Evolutionary conservation across 2,888 invertebrate species (phyloP), one percentile per base, ranked within the genome.

Genomic region (Lathronympha strigana): DNA sequence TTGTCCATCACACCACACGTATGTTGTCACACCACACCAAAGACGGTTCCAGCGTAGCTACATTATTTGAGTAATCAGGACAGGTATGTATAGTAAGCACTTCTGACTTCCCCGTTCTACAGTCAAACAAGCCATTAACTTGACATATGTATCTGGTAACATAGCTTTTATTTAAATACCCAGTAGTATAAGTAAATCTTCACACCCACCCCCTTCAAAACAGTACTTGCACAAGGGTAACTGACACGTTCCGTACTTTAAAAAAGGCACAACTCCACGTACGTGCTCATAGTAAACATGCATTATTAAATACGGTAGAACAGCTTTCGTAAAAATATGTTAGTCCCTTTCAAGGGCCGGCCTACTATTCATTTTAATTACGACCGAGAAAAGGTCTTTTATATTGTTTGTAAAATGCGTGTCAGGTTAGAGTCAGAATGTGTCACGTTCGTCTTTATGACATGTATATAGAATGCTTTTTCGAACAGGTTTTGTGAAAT

Each of bases 361-460:
- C 45, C 60, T 60, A 60, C 60, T 47, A 60, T 66, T 61, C 21
- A 66, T 66, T 66, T 61, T 61, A 61, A 66, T 61, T 66, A 54
- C 45, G 25, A 21, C 11, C 25, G 21, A 31, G 47, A 38, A 40
- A 53, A 21, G 17, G 5, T 43, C 47, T 66, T 66, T 58, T 58
- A 63, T 36, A 19, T 33, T 17, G 45, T 31, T 31, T 40, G 17
- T 31, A 40, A 61, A 66, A 36, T 31, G 31, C 31, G 31, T 19
- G 60, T 47, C 60, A 53, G 47, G 25, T 36, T 36, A 9, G 19
- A 11, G 17, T 2, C 1, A 11, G 11, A 33, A 3, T 9, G 8
- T 21, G 21, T 13, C 13, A 45, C 4, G 13, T 47, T 23, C n/a
- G 23, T 23, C 47, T 25, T 45, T 45, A 5, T 47, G 11, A 23